Evolutionary conservation across 2,113 vertebrate species (phyloP).

Genomic region (Sorex araneus): DNA sequence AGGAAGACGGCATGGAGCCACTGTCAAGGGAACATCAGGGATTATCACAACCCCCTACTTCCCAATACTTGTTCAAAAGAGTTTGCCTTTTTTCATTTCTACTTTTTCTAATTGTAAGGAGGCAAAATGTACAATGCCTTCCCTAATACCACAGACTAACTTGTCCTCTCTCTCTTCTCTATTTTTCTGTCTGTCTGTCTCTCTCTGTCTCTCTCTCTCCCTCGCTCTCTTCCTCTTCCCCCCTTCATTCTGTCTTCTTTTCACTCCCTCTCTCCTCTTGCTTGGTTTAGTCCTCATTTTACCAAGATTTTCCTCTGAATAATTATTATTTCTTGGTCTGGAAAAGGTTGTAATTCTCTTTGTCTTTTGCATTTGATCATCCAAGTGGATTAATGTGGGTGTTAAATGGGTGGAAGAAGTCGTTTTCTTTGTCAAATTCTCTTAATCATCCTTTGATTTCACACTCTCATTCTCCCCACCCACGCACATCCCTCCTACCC

Average conservation of each 20-base stretch:
- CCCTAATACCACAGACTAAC: constrained; percentile 77
- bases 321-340: constrained; percentile 81
- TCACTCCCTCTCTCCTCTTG: neutral
- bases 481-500: neutral
- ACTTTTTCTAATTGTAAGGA: constrained; percentile 72
- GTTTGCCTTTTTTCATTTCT: constrained; percentile 74
- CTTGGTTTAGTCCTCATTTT: constrained; percentile 85
- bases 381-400: constrained; percentile 83
- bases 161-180: constrained; percentile 56
- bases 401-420: constrained; percentile 82
- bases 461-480: constrained; percentile 67
- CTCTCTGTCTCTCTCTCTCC: neutral
- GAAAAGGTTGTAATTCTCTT: constrained; percentile 82
- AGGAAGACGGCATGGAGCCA: constrained; percentile 86
- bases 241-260: neutral
- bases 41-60: constrained; percentile 84
- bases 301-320: constrained; percentile 82
- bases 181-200: too few species aligned
- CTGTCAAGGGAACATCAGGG: constrained; percentile 78
- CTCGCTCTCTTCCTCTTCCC: too few species aligned
- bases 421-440: constrained; percentile 83
- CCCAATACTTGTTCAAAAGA: constrained; percentile 86
- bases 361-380: constrained; percentile 88
- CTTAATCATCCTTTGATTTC: constrained; percentile 83
- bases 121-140: constrained; percentile 77